phyloP scores from a whole-genome alignment of 2,113 vertebrate genomes.

The Myrmecobius fasciatus region DNA sequence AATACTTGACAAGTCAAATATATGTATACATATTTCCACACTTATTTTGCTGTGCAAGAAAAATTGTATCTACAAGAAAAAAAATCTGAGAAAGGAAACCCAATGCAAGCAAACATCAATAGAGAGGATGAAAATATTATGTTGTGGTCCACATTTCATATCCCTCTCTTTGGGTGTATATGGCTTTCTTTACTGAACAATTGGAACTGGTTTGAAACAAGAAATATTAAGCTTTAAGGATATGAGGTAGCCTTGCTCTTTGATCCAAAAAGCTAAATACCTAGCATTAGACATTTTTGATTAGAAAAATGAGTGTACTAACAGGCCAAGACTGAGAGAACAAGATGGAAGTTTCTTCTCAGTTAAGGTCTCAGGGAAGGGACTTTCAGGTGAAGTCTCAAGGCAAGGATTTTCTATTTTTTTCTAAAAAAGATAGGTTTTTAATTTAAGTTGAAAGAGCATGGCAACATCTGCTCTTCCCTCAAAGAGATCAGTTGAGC shows the following conservation, averaged over 20 bases:
- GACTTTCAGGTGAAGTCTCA: not conserved
- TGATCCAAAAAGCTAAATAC: not conserved
- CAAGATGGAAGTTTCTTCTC: not conserved
- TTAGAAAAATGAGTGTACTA: not conserved
- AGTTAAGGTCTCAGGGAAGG: not conserved
- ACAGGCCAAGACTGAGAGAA: not conserved
- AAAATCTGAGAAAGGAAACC: too few relatives aligned
- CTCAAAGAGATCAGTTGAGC: not conserved
- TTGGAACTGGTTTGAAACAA: too few relatives aligned
- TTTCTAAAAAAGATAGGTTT: not conserved
- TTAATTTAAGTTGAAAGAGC: not conserved
- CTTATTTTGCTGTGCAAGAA: too few relatives aligned
- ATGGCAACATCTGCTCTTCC: not conserved
- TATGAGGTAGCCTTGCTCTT: not conserved
- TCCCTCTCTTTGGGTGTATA: too few relatives aligned
- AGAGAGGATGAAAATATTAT: too few relatives aligned
- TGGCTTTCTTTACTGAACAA: too few relatives aligned
- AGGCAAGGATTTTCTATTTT: not conserved
- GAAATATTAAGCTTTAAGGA: not conserved
- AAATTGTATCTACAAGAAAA: too few relatives aligned
- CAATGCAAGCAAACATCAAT: too few relatives aligned
- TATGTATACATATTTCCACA: too few relatives aligned
- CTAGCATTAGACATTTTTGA: not conserved
- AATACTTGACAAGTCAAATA: too few relatives aligned
- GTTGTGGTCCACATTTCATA: too few relatives aligned